Evolutionary conservation across 92 coral and sea anemone genomes (phyloP).

Genomic region (Paramuricea clavata): DNA sequence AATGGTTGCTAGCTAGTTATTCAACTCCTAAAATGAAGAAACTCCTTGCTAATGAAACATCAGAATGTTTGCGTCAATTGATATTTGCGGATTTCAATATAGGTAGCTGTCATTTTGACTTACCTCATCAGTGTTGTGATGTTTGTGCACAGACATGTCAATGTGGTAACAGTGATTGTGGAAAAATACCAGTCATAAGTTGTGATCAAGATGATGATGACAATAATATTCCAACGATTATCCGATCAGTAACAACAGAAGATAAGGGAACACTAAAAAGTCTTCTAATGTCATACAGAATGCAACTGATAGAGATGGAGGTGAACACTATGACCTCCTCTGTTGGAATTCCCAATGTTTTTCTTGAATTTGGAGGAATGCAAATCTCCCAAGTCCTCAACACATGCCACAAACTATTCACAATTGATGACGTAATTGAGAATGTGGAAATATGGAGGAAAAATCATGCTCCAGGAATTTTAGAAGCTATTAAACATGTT

Average conservation of each 20-base stretch:
- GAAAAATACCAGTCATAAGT: not conserved
- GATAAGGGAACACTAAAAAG: not conserved
- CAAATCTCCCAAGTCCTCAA: slow-evolving; percentile 15
- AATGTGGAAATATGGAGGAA: slow-evolving; percentile 70
- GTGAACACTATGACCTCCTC: slow-evolving; percentile 1
- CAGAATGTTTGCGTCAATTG: not conserved
- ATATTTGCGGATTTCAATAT: not conserved
- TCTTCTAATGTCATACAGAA: not conserved
- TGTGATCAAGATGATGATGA: not conserved
- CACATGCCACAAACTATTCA: slow-evolving; percentile 15
- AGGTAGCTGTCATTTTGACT: not conserved
- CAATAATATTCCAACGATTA: not conserved
- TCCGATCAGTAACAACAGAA: not conserved
- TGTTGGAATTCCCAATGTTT: slow-evolving; percentile 25
- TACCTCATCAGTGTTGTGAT: not conserved
- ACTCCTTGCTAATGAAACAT: not conserved
- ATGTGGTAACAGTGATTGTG: slow-evolving; percentile 2
- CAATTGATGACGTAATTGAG: not conserved
- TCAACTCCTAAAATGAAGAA: not conserved
- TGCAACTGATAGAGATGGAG: slow-evolving; percentile 13
- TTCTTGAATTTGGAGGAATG: slow-evolving; percentile 7
- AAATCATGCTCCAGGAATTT: not conserved
- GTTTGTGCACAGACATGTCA: slow-evolving; percentile 4
- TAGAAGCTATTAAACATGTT: slow-evolving; percentile 1
- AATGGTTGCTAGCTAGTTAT: not conserved